Evolutionary conservation across 2,888 invertebrate species (phyloP).

Genomic region (Hemistola chrysoprasaria): DNA sequence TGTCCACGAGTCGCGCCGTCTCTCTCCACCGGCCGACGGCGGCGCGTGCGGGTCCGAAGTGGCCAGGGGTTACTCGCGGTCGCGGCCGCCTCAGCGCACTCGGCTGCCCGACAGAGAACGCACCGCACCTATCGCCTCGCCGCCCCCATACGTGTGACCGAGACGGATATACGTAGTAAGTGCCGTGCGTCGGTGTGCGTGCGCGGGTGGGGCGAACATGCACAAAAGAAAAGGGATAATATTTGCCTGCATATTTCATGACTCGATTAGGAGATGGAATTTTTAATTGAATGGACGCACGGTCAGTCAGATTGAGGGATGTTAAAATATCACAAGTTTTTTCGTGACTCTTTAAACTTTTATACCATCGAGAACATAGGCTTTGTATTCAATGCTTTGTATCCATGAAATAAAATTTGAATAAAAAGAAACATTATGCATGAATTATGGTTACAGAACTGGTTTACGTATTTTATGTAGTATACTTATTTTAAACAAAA

Average conservation of each 20-base stretch:
- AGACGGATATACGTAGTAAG: conserved; percentile 67
- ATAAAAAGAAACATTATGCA: too few relatives aligned
- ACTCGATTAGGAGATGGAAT: conserved; percentile 82
- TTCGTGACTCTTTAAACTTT: too few relatives aligned
- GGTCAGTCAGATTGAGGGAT: conserved; percentile 59
- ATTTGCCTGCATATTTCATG: conserved; percentile 82
- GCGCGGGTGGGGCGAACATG: conserved; percentile 82
- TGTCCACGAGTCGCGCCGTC: conserved; percentile 74
- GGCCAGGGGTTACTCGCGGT: conserved; percentile 83
- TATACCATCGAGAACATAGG: too few relatives aligned
- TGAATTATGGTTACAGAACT: too few relatives aligned
- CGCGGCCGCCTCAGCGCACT: conserved; percentile 72
- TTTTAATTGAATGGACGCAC: conserved; percentile 79
- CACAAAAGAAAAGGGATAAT: conserved; percentile 82
- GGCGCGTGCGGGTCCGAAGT: conserved; percentile 81
- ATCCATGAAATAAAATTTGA: too few relatives aligned
- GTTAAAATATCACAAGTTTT: too few relatives aligned
- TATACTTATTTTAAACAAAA: too few relatives aligned
- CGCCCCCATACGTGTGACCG: conserved; percentile 51
- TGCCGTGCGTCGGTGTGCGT: conserved; percentile 79
- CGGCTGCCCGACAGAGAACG: conserved; percentile 72
- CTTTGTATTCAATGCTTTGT: too few relatives aligned
- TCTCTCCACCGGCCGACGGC: conserved; percentile 76
- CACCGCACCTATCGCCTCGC: conserved; percentile 44
- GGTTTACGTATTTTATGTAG: too few relatives aligned